These are phyloP conservation scores for Scarus forsteni DNA, from an alignment of 2,797 vertebrate species.

Conservation along the genomic window DNA sequence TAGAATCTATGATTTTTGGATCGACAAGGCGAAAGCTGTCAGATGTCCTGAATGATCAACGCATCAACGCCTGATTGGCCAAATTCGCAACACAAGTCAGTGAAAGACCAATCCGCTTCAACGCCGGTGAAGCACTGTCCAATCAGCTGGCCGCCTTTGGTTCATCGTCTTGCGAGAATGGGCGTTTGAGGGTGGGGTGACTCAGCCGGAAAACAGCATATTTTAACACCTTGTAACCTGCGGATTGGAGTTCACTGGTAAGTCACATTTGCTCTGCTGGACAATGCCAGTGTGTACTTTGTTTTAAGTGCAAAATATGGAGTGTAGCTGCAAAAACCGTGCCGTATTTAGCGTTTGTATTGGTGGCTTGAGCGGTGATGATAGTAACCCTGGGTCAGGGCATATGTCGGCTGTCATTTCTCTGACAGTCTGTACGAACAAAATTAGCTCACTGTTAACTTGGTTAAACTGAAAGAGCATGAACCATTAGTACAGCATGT, in stretches of 20 bases:
- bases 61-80: conserved; percentile 71
- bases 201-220: conserved; percentile 78
- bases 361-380: conserved; percentile 27
- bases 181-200: conserved; percentile 82
- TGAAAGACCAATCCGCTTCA: conserved; percentile 37
- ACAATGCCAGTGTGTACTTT: background rate
- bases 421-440: conserved; percentile 37
- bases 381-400: conserved; percentile 34
- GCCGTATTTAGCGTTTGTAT: conserved; percentile 3
- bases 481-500: background rate
- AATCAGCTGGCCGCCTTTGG: conserved; percentile 46
- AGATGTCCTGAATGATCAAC: conserved; percentile 59
- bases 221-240: conserved; percentile 71
- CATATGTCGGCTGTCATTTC: conserved; percentile 65
- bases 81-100: conserved; percentile 43
- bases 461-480: conserved; percentile 26
- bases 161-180: conserved; percentile 38
- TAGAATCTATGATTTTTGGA: conserved; percentile 10
- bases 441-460: conserved; percentile 49
- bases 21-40: conserved; percentile 33
- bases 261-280: conserved; percentile 57
- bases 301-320: background rate
- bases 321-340: background rate
- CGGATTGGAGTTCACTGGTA: conserved; percentile 73
- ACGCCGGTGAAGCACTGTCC: conserved; percentile 37